These are phyloP conservation scores for Myanophis thanlyinensis DNA, from an alignment of 2,113 vertebrate species.

Conservation along the genomic window DNA sequence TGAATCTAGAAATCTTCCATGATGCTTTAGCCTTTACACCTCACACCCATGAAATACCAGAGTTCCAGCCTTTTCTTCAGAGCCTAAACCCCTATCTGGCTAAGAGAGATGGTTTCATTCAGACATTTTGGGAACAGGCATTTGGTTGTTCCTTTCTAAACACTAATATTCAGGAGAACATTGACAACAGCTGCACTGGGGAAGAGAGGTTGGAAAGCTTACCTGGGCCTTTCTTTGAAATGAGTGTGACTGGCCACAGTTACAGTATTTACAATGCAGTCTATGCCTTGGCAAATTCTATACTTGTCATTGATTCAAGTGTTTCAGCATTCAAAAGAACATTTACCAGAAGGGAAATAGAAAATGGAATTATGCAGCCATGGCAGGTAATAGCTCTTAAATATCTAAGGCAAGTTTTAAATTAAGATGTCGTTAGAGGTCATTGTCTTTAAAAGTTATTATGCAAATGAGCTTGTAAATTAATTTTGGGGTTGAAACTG, in stretches of 20 bases:
- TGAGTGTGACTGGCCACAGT: constrained; percentile 1
- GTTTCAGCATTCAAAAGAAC: neutral
- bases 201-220: neutral
- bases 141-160: neutral
- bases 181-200: neutral
- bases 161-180: neutral
- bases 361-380: neutral
- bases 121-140: constrained; percentile 2
- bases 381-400: neutral
- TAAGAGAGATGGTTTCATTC: neutral
- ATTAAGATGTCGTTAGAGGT: neutral
- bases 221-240: constrained; percentile 12
- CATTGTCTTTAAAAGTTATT: neutral
- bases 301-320: neutral
- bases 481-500: no score
- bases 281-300: constrained; percentile 1
- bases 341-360: neutral
- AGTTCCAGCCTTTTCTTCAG: neutral
- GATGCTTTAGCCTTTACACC: neutral
- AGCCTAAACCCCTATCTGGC: neutral
- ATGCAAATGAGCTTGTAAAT: neutral
- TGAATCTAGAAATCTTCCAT: neutral
- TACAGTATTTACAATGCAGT: constrained; percentile 16
- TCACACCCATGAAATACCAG: neutral
- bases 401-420: neutral